Conservation (phyloP, 1,140 invertebrate genomes). For the Cotesia vestalis region DNA sequence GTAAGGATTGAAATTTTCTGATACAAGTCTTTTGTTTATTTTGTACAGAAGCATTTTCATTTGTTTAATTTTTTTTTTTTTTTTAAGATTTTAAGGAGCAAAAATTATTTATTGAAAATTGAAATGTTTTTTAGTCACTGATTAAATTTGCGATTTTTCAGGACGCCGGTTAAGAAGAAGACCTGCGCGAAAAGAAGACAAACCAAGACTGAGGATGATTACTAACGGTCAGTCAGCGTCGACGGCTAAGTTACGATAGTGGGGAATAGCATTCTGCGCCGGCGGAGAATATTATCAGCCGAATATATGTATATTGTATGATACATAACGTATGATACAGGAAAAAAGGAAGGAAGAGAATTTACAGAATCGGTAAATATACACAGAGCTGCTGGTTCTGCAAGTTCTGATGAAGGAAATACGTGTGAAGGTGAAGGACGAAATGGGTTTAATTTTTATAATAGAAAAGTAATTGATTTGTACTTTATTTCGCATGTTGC, state of each 20-base stretch:
- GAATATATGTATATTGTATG: neutral
- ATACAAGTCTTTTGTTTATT: conserved; percentile 8
- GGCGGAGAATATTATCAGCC: conserved; percentile 21
- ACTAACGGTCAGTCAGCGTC: conserved; percentile 16
- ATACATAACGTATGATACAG: neutral
- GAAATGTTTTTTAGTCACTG: no score
- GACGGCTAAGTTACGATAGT: conserved; percentile 14
- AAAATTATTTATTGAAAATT: no score
- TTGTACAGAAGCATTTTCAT: neutral
- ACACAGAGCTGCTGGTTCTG: no score
- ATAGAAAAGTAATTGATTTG: no score
- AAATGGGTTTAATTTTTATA: no score
- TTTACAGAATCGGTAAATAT: neutral
- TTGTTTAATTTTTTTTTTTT: neutral
- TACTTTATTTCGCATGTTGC: no score
- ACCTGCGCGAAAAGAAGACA: conserved; percentile 19
- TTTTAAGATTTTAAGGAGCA: neutral
- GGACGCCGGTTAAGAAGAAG: neutral
- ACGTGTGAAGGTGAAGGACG: no score
- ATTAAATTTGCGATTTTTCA: neutral
- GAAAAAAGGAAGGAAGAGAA: neutral
- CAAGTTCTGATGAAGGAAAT: no score
- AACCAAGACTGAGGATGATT: conserved; percentile 31
- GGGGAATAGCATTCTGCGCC: conserved; percentile 29
- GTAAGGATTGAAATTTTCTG: conserved; percentile 27